Evolutionary conservation across 2,113 vertebrate genomes (phyloP), one percentile per base, ranked within the genome.

Genomic region (Fregetta grallaria): DNA sequence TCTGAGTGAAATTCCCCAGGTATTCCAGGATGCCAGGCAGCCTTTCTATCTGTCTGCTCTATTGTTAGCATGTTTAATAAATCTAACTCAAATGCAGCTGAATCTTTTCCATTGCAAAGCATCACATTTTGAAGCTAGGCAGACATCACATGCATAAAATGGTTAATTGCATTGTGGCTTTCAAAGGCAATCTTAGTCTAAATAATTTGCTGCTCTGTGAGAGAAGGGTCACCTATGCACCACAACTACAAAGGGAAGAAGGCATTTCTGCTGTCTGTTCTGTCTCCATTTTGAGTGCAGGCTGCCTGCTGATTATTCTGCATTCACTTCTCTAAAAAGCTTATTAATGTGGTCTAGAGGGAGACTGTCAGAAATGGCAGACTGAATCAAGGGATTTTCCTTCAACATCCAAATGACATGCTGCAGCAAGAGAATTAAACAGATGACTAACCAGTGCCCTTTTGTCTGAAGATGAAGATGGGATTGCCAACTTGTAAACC

Each of bases 341-440:
- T 98, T 98, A 98, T 98, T 99, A 98, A 98, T 98, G 96, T 97
- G 93, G 98, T 98, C 98, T 98, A 94, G 97, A 97, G 98, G 98
- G 98, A 98, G 96, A 88, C 97, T 98, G 98, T 98, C 98, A 98
- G 98, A 98, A 98, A 98, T 98, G 98, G 98, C 98, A 98, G 97
- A 93, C 90, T 87, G 98, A 98, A 98, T 98, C 98, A 97, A 97
- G 98, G 98, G 98, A 98, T 98, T 98, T 98, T 98, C 95, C 96
- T 98, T 98, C 98, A 97, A 97, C 96, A 93, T 98, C 97, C 97
- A 98, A 98, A 98, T 98, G 98, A 98, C 98, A 98, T 86, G 97
- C 96, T 40, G 97, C 97, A 97, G 97, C 97, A 95, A 94, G 97
- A 98, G 98, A 98, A 98, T 98, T 98, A 98, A 98, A 97, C 98